These are phyloP conservation scores for Cetoscarus ocellatus DNA, from an alignment of 2,797 vertebrate species.

Conservation along the genomic window DNA sequence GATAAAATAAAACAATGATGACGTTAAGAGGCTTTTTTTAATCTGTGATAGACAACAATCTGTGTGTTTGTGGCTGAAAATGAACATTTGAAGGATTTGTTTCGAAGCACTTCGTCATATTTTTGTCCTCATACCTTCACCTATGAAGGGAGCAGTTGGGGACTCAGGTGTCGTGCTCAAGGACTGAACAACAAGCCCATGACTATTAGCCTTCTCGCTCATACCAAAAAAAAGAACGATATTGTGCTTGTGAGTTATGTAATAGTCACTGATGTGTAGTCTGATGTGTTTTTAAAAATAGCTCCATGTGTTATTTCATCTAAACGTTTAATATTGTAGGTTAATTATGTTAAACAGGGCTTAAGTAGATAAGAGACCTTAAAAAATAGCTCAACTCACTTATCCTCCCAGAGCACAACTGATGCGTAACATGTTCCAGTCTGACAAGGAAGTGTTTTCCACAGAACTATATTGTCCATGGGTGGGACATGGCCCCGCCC, in stretches of 20 bases:
- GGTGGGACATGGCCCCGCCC: too few species aligned
- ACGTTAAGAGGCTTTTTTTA: too few species aligned
- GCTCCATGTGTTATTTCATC: background rate
- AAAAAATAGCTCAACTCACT: background rate
- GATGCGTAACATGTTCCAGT: too few species aligned
- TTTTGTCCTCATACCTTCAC: background rate
- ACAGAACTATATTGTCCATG: too few species aligned
- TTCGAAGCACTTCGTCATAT: background rate
- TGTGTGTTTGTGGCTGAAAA: too few species aligned
- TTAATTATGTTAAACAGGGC: background rate
- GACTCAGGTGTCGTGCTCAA: constrained; percentile 10
- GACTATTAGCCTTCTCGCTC: background rate
- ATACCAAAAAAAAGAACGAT: background rate
- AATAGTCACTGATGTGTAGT: background rate
- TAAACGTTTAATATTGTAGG: background rate
- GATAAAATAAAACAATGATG: background rate
- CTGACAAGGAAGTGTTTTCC: too few species aligned
- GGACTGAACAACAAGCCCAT: background rate
- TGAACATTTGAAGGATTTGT: background rate
- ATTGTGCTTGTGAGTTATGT: background rate
- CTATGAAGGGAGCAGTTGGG: background rate
- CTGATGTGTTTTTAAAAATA: background rate
- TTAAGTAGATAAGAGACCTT: background rate
- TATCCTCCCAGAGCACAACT: too few species aligned
- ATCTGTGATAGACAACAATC: too few species aligned